These are phyloP conservation scores for Lophotriccus pileatus DNA, from an alignment of 2,797 vertebrate genomes.

Conservation along the genomic window DNA sequence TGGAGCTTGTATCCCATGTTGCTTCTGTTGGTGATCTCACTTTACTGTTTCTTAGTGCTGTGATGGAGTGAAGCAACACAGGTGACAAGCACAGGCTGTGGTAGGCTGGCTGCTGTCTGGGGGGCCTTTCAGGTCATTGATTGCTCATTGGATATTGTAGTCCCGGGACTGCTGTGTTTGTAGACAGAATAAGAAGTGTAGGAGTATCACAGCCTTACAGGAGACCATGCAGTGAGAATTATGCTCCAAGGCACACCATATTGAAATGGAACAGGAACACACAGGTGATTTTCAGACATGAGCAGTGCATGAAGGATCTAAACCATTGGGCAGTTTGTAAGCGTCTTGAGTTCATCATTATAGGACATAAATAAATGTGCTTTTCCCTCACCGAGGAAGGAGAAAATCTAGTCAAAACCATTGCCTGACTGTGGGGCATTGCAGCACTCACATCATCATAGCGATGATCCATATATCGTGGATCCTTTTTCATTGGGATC, in stretches of 20 bases:
- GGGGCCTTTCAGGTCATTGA: fast-evolving
- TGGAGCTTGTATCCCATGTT: neutral
- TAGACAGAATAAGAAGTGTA: neutral
- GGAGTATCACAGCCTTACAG: neutral
- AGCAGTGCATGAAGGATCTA: neutral
- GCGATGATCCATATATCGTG: neutral
- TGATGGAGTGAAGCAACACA: neutral
- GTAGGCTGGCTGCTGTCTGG: neutral
- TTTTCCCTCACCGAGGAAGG: neutral
- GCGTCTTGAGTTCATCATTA: neutral
- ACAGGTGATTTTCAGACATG: neutral
- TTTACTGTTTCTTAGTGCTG: neutral
- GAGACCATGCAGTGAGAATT: neutral
- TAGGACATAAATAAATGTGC: neutral
- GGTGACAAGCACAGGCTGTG: fast-evolving
- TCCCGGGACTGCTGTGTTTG: neutral
- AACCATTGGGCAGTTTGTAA: neutral
- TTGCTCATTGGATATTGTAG: neutral
- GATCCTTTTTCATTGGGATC: neutral
- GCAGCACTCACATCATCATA: neutral
- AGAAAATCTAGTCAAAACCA: neutral
- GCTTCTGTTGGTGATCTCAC: neutral
- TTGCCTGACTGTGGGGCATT: neutral
- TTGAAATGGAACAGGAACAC: neutral
- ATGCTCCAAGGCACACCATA: neutral